These are phyloP conservation scores for Actinia equina DNA, from an alignment of 64 coral and sea anemone species.

Conservation along the genomic window DNA sequence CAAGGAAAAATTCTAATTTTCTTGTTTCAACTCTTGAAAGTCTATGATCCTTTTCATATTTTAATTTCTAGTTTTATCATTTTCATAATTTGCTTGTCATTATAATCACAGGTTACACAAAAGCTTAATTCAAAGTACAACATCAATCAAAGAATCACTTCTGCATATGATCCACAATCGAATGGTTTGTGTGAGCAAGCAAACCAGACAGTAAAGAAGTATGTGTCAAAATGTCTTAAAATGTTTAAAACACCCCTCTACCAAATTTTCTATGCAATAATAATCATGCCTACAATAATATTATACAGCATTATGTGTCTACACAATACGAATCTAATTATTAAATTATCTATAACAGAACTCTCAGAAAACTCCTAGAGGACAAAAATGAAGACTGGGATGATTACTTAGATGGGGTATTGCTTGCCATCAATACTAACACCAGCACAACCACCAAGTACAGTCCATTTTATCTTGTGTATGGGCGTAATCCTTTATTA, in stretches of 20 bases:
- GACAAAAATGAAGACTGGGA: slow-evolving; percentile 58
- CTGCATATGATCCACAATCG: slow-evolving; percentile 42
- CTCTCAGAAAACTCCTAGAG: slow-evolving; percentile 61
- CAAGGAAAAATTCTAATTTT: slow-evolving; percentile 10
- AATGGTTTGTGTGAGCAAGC: slow-evolving; percentile 60
- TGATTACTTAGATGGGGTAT: slow-evolving; percentile 49
- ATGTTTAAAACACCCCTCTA: slow-evolving; percentile 9
- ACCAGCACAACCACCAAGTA: slow-evolving; percentile 41
- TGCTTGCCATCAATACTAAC: slow-evolving; percentile 61
- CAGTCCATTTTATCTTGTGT: slow-evolving; percentile 57
- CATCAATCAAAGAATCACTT: slow-evolving; percentile 37
- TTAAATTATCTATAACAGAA: slow-evolving; percentile 29
- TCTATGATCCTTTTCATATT: neutral
- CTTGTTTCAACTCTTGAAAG: neutral
- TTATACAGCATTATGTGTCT: too few relatives aligned
- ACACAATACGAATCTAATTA: neutral
- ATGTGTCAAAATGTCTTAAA: neutral
- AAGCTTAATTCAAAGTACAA: slow-evolving; percentile 23
- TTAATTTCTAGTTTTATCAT: neutral
- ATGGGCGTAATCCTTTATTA: slow-evolving; percentile 27
- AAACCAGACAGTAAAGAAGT: slow-evolving; percentile 43
- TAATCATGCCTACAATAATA: neutral
- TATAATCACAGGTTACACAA: slow-evolving; percentile 11
- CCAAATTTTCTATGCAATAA: too few relatives aligned
- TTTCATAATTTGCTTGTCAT: neutral